These are phyloP conservation scores for Drosophila falleni DNA, from an alignment of 2,888 invertebrate species.

Conservation along the genomic window DNA sequence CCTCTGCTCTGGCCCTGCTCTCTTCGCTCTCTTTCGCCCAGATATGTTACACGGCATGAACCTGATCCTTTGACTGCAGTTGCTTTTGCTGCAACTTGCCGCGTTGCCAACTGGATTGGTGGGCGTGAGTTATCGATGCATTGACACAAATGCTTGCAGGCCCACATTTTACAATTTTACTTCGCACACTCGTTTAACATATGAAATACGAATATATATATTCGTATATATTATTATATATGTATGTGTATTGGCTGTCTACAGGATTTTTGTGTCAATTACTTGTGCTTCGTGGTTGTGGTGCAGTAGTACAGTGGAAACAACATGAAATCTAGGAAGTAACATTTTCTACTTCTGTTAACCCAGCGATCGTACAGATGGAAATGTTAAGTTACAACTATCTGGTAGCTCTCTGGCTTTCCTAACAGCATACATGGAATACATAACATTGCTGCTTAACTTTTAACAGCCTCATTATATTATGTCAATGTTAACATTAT, in stretches of 20 bases:
- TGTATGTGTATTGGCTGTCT: slow-evolving; percentile 9
- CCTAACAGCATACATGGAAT: background rate
- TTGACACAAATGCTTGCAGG: slow-evolving; percentile 64
- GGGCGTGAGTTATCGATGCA: slow-evolving; percentile 68
- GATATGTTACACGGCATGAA: slow-evolving; percentile 12
- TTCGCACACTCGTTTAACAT: slow-evolving; percentile 12
- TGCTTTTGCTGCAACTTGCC: slow-evolving; percentile 21
- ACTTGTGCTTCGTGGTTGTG: slow-evolving; percentile 43
- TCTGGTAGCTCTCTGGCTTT: background rate
- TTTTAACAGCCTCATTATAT: background rate
- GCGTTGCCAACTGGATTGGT: slow-evolving; percentile 23
- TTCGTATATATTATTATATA: background rate
- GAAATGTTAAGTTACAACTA: background rate
- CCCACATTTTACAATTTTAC: slow-evolving; percentile 39
- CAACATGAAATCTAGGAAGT: background rate
- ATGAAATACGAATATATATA: slow-evolving; percentile 16
- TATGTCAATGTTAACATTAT: background rate
- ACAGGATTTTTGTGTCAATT: slow-evolving; percentile 55
- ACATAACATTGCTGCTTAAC: too few relatives aligned
- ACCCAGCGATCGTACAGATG: background rate
- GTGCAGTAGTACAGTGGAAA: slow-evolving; percentile 30
- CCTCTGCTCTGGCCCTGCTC: slow-evolving; percentile 8
- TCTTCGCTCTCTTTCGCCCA: background rate
- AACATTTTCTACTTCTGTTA: background rate
- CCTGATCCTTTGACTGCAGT: slow-evolving; percentile 64